Conservation (phyloP, 1,140 invertebrate genomes). For the Rhagoletis pomonella region DNA sequence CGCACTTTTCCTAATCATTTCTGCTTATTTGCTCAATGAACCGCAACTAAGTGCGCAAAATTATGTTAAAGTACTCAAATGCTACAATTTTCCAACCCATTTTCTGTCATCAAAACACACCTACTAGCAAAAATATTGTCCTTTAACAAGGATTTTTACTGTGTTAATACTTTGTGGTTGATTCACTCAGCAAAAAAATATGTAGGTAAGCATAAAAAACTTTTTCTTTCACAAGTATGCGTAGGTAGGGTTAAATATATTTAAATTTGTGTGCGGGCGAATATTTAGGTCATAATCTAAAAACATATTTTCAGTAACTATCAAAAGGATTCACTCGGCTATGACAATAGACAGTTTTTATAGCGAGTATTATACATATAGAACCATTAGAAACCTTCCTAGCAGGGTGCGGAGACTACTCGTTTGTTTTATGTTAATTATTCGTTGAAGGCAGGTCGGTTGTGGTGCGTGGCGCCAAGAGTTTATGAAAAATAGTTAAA, state of each 20-base stretch:
- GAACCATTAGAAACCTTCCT: too few relatives aligned
- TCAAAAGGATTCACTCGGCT: neutral
- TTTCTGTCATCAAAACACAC: neutral
- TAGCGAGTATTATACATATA: too few relatives aligned
- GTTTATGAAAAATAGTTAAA: too few relatives aligned
- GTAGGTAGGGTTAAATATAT: too few relatives aligned
- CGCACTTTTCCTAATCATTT: neutral
- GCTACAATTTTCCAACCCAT: neutral
- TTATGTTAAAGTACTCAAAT: neutral
- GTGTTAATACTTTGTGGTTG: neutral
- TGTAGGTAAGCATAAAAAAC: neutral
- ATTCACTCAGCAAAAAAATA: neutral
- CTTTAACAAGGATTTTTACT: neutral
- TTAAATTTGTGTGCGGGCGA: neutral
- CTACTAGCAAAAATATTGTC: neutral
- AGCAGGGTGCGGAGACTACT: too few relatives aligned
- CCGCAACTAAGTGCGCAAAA: slow-evolving; percentile 12
- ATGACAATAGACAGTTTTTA: too few relatives aligned
- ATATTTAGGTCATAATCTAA: slow-evolving; percentile 35
- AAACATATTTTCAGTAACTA: slow-evolving; percentile 9
- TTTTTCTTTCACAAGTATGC: neutral
- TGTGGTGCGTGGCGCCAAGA: too few relatives aligned
- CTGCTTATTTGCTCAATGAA: slow-evolving; percentile 18
- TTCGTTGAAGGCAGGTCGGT: too few relatives aligned
- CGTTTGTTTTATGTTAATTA: too few relatives aligned